A percentile compares a stretch with the other conserved stretches of the same genome.
Evolutionary conservation across 2,888 invertebrate species (phyloP).

Genomic region (Dolichopus griseipennis): DNA sequence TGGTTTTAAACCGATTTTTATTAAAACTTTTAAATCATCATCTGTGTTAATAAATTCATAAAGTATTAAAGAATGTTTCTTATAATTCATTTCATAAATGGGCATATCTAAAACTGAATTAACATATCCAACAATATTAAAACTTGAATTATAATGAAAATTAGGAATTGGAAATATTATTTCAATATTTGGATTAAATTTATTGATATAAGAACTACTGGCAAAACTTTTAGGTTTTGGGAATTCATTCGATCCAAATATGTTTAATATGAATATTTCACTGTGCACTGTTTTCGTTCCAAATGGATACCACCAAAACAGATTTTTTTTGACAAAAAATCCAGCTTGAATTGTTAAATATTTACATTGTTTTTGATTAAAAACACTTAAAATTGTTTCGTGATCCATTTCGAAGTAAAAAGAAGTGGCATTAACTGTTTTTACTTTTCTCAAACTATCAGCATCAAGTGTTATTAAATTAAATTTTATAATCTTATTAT

Average conservation of each 20-base stretch:
- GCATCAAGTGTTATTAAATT: too few relatives aligned
- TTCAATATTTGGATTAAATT: not conserved
- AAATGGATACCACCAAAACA: constrained; percentile 32
- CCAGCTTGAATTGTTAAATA: constrained; percentile 12
- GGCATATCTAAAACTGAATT: constrained; percentile 23
- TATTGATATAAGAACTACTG: not conserved
- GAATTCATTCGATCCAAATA: constrained; percentile 15
- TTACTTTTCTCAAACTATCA: too few relatives aligned
- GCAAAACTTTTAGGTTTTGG: not conserved
- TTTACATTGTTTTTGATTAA: not conserved
- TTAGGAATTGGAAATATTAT: not conserved
- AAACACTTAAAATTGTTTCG: constrained; percentile 1
- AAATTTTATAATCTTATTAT: constrained; percentile 5
- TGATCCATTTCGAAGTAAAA: too few relatives aligned
- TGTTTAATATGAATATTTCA: constrained; percentile 22
- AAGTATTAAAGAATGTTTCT: constrained; percentile 22
- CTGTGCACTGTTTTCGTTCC: constrained; percentile 20
- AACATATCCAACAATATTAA: constrained; percentile 19
- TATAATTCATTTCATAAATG: constrained; percentile 22
- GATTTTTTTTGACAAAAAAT: constrained; percentile 20
- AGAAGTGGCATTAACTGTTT: too few relatives aligned
- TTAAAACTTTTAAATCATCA: constrained; percentile 21
- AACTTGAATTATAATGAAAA: not conserved
- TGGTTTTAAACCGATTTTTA: constrained; percentile 21
- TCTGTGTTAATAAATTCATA: constrained; percentile 20